Base-by-base conservation (phyloP, 2,888 invertebrate species). In the Rhopalosiphum nymphaeae region DNA sequence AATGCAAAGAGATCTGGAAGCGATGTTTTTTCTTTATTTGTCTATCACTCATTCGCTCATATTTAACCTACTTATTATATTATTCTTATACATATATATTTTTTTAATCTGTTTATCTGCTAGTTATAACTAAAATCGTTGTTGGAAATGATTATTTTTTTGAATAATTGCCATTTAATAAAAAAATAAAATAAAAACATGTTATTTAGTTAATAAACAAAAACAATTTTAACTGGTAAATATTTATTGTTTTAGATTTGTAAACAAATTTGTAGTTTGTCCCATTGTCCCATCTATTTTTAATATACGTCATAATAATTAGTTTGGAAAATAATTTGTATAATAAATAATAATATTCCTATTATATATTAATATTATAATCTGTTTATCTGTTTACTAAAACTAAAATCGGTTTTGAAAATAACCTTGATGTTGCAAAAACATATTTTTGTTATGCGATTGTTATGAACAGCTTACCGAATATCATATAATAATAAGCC, bases 391-490 rank as follows among this genome's bases (percentile, higher is more conserved):
- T 44, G 56, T 89, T 89, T 21, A 78, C 78, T 21, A 49, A 36
- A n/a, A 16, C n/a, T 49, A 53, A 88, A 53, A 88, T 88, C 36
- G 26, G 78, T 90, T 90, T 92, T 87, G 92, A 61, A 46, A 92
- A 61, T 46, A 57, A 61, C 86, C 92, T 92, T 26, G 53, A 56
- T 57, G 44, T 57, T n/a, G 44, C 44, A 85, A 85, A 85, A 91
- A 91, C 91, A 91, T 91, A 56, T 91, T 91, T 84, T 84, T 84
- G 90, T 42, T 26, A n/a, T 90, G 11, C n/a, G 49, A 53, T 44
- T 44, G 16, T 87, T 87, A 87, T 87, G n/a, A 49, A 87, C 87
- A 49, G 25, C 53, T 91, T 67, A 36, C 49, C 10, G 26, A 16
- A 21, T 67, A 56, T n/a, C 25, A 13, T 46, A 78, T 29, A 29